Percentiles rank a stretch among this genome's conserved stretches.
These are phyloP conservation scores for Diogma glabrata DNA, from an alignment of 2,888 invertebrate species.

Conservation along the genomic window DNA sequence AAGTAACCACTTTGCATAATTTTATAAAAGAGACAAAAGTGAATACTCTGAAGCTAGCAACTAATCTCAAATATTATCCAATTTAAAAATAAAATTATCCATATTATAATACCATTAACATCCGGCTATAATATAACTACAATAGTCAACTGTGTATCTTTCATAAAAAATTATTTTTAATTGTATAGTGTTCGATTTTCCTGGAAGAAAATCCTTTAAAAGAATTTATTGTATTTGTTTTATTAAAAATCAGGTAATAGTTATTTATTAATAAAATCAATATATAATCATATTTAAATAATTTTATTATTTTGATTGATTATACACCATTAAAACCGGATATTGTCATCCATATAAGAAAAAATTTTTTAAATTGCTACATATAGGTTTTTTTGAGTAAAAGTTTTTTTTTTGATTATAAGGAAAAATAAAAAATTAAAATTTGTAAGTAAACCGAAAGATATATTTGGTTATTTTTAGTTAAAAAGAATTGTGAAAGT, in stretches of 20 bases:
- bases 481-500: too few species aligned
- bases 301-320: neutral
- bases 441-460: constrained; percentile 3
- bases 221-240: constrained; percentile 10
- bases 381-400: constrained; percentile 3
- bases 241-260: constrained; percentile 11
- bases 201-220: constrained; percentile 11
- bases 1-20: too few species aligned
- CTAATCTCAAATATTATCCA: neutral
- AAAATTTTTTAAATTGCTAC: constrained; percentile 4
- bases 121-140: constrained; percentile 6
- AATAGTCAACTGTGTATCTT: constrained; percentile 7
- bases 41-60: neutral
- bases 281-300: neutral
- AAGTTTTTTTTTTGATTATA: constrained; percentile 4
- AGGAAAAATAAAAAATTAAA: constrained; percentile 5
- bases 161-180: too few species aligned
- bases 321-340: constrained; percentile 4
- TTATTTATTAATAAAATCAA: too few species aligned
- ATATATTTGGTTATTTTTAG: neutral
- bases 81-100: too few species aligned
- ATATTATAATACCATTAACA: constrained; percentile 7
- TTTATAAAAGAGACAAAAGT: too few species aligned
- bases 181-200: constrained; percentile 12
- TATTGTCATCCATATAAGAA: constrained; percentile 11